Evolutionary conservation across 2,888 invertebrate species (phyloP).

Genomic region (Gisinianus flammeolus): DNA sequence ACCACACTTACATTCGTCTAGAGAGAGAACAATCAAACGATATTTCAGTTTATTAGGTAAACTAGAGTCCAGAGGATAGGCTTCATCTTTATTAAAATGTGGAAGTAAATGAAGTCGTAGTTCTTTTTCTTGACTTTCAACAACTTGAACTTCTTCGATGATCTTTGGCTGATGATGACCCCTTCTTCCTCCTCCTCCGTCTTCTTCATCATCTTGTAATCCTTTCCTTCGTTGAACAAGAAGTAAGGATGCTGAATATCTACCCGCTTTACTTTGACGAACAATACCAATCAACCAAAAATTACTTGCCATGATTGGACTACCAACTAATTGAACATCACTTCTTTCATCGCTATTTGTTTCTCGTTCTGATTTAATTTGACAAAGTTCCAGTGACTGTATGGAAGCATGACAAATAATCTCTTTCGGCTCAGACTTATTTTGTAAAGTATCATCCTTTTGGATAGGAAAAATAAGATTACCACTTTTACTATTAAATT

Average conservation of each 20-base stretch:
- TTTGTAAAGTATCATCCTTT: no score
- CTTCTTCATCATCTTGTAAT: not conserved
- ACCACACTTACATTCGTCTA: slow-evolving; percentile 44
- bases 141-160: slow-evolving; percentile 36
- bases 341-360: no score
- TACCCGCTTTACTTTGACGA: no score
- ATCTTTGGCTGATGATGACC: slow-evolving; percentile 39
- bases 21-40: slow-evolving; percentile 40
- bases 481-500: no score
- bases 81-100: slow-evolving; percentile 36
- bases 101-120: slow-evolving; percentile 49
- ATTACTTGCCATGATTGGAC: not conserved
- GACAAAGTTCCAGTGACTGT: not conserved
- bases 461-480: no score
- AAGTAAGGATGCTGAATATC: slow-evolving; percentile 15
- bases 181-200: no score
- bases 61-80: slow-evolving; percentile 43
- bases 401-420: slow-evolving; percentile 6
- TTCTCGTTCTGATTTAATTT: not conserved
- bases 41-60: slow-evolving; percentile 21
- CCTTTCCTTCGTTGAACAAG: not conserved
- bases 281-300: not conserved
- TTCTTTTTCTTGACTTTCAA: slow-evolving; percentile 37
- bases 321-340: no score
- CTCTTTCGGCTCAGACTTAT: not conserved